phyloP scores from a whole-genome alignment of 2,888 invertebrate species.

The Tipula vernalis region DNA sequence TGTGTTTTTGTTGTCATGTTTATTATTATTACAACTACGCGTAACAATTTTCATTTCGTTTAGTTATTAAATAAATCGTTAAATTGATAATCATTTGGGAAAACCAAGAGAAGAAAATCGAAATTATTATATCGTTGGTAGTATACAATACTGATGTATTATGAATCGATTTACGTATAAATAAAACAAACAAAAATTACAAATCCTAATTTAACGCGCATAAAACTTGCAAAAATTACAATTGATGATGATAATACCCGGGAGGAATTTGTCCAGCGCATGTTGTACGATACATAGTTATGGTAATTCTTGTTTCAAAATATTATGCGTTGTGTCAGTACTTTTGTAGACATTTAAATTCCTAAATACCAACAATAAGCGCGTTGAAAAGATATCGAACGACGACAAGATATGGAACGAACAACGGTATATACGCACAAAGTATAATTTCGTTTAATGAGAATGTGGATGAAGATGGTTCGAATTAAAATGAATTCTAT shows the following conservation, averaged over 20 bases:
- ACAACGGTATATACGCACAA: neutral
- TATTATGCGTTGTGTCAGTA: neutral
- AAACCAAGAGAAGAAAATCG: neutral
- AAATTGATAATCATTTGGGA: conserved; percentile 4
- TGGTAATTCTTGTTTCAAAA: neutral
- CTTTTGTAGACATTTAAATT: neutral
- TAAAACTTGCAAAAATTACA: neutral
- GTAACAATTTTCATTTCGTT: neutral
- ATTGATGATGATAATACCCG: neutral
- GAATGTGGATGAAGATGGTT: neutral
- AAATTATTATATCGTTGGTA: neutral
- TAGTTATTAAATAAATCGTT: neutral
- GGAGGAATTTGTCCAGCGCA: neutral
- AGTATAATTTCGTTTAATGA: neutral
- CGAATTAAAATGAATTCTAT: neutral
- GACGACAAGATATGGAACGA: neutral
- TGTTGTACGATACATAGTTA: neutral
- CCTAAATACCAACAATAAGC: neutral
- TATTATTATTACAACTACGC: neutral
- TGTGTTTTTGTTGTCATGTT: neutral
- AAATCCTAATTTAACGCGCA: neutral
- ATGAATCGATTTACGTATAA: neutral
- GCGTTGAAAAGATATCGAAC: too few relatives aligned
- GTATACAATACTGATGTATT: too few relatives aligned
- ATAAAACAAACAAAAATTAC: neutral